Evolutionary conservation across 2,797 vertebrate genomes (phyloP), one percentile per base, ranked within the genome.

Genomic region (Monodelphis domestica): DNA sequence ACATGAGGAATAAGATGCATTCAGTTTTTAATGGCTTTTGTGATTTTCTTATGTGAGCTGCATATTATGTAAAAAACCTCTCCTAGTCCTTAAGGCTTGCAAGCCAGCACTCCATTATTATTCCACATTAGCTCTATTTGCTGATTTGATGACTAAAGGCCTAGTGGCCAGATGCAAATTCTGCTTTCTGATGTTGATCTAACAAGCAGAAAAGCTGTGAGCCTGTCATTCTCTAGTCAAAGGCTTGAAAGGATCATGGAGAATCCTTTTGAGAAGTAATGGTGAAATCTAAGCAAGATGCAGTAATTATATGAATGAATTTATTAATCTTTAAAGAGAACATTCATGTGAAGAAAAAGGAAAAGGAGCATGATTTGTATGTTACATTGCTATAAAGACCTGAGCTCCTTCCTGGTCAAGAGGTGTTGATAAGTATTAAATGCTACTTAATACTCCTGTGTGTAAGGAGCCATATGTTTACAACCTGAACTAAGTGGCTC

Each of bases 71-170:
- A 95, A 97, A 98, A 92, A 98, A 96, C 87, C 59, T 45, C 93
- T 97, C 95, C 96, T 30, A 95, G 92, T 96, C 90, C 93, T 97
- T 92, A 96, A 88, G 59, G 97, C 95, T 97, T 97, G 96, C 96
- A 97, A 98, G 92, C 89, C 96, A 98, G 94, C 89, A 97, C 87
- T 95, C 56, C 59, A 95, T 98, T 98, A 98, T 97, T 98, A 98
- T 98, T 98, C 98, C 55, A 97, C 94, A 95, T 98, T 97, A 98
- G 98, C 97, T 97, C 95, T 96, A 96, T 97, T 98, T 98, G 97
- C 97, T 97, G 96, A 97, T 98, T 97, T 97, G 95, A 97, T 98
- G 96, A 98, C 97, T 98, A 92, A 97, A 97, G 96, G 97, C 95
- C 96, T 95, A 93, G 95, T 97, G 97, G 95, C 97, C 97, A 98